A percentile compares a stretch with the other conserved stretches of the same genome.
Evolutionary conservation across 2,113 vertebrate genomes (phyloP).

Genomic region (Corydoras maculifer): DNA sequence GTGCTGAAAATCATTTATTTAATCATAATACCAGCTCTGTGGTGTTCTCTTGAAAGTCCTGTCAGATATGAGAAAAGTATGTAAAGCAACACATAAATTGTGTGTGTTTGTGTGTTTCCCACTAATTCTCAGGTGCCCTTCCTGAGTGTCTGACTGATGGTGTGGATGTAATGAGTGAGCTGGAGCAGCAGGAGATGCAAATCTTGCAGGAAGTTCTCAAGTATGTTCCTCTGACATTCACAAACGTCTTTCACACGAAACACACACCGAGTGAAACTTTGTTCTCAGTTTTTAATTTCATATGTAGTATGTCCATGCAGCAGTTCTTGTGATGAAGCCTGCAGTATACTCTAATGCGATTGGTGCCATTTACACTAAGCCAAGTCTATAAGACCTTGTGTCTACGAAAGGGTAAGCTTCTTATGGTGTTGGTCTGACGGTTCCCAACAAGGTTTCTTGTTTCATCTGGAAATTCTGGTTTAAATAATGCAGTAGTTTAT

Average conservation of each 20-base stretch:
- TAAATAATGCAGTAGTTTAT: too few relatives aligned
- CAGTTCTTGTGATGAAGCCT: not conserved
- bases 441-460: conserved; percentile 25
- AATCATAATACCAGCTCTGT: too few relatives aligned
- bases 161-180: conserved; percentile 81
- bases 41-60: too few relatives aligned
- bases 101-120: not conserved
- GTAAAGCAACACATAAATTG: not conserved
- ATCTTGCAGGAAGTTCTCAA: conserved; percentile 89
- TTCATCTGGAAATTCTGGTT: too few relatives aligned
- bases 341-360: conserved; percentile 53
- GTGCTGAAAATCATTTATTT: too few relatives aligned
- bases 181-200: conserved; percentile 91
- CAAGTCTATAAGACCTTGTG: conserved; percentile 47
- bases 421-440: conserved; percentile 52
- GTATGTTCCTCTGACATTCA: conserved; percentile 57
- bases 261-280: too few relatives aligned
- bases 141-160: conserved; percentile 92
- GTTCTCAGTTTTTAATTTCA: too few relatives aligned
- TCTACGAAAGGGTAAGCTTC: conserved; percentile 52
- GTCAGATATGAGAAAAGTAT: too few relatives aligned
- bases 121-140: conserved; percentile 70
- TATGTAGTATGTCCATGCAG: too few relatives aligned
- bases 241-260: too few relatives aligned
- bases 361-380: conserved; percentile 41